Conservation (phyloP, 2,113 vertebrate species). For the Sciurus niger region DNA sequence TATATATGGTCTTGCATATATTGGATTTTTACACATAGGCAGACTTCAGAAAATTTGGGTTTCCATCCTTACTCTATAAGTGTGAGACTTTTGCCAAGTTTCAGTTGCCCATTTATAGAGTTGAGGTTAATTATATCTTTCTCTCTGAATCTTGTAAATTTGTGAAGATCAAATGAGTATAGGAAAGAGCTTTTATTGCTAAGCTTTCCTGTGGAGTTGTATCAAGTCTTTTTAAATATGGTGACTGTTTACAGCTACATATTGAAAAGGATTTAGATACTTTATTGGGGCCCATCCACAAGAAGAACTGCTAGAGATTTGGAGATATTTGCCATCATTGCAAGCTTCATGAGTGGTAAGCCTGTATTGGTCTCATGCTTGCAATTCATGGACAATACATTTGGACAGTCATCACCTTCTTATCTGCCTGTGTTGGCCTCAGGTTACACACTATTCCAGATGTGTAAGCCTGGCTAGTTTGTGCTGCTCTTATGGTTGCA, state of each 20-base stretch:
- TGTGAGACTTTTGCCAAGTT: neutral
- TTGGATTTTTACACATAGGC: neutral
- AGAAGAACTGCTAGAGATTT: neutral
- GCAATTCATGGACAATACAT: neutral
- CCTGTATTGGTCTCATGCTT: neutral
- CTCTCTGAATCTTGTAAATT: neutral
- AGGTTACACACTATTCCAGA: neutral
- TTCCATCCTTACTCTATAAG: neutral
- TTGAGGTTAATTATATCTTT: conserved; percentile 1
- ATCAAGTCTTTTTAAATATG: neutral
- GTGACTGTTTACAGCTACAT: neutral
- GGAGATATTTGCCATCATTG: neutral
- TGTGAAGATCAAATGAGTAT: neutral
- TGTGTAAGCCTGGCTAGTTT: neutral
- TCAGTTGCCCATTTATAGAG: neutral
- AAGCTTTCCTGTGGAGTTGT: neutral
- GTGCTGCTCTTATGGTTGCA: neutral
- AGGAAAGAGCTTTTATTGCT: neutral
- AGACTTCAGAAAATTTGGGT: neutral
- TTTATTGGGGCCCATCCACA: neutral
- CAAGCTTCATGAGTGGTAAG: neutral
- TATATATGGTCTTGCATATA: neutral
- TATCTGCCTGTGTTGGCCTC: neutral
- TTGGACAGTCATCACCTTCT: neutral
- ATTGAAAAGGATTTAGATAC: neutral